These are phyloP conservation scores for Ephialtes manifestator DNA, from an alignment of 2,888 invertebrate species.

Conservation along the genomic window DNA sequence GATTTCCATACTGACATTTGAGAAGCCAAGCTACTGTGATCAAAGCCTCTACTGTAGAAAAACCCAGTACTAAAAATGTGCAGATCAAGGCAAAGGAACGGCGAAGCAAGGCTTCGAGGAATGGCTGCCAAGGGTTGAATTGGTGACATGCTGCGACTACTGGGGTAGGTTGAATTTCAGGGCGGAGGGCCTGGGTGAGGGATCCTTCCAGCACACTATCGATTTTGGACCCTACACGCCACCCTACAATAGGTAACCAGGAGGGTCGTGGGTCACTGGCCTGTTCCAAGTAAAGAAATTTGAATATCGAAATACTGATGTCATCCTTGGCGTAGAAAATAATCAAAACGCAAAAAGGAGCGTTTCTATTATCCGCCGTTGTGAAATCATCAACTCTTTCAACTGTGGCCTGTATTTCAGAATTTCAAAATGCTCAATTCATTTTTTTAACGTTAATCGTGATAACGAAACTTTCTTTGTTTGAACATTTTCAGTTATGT, in stretches of 20 bases:
- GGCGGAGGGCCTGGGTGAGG: conserved; percentile 58
- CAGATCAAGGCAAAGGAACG: background rate
- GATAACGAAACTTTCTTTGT: too few species aligned
- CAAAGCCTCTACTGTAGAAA: background rate
- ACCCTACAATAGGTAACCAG: background rate
- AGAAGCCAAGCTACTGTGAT: background rate
- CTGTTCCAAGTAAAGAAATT: conserved; percentile 21
- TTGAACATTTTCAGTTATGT: background rate
- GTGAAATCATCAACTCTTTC: background rate
- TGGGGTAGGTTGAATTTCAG: conserved; percentile 38
- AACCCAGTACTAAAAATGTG: background rate
- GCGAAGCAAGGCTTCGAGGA: conserved; percentile 68
- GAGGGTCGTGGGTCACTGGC: conserved; percentile 3
- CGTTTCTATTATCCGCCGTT: background rate
- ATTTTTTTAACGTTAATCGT: background rate
- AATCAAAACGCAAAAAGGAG: background rate
- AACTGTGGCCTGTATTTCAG: background rate
- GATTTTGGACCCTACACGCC: conserved; percentile 64
- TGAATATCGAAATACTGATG: background rate
- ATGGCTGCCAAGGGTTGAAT: conserved; percentile 76
- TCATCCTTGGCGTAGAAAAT: background rate
- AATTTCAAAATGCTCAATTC: background rate
- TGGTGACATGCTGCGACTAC: conserved; percentile 72
- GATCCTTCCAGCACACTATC: conserved; percentile 61
- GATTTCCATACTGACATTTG: background rate